Conservation (phyloP, 2,888 invertebrate species). For the Steinernema scapterisci region DNA sequence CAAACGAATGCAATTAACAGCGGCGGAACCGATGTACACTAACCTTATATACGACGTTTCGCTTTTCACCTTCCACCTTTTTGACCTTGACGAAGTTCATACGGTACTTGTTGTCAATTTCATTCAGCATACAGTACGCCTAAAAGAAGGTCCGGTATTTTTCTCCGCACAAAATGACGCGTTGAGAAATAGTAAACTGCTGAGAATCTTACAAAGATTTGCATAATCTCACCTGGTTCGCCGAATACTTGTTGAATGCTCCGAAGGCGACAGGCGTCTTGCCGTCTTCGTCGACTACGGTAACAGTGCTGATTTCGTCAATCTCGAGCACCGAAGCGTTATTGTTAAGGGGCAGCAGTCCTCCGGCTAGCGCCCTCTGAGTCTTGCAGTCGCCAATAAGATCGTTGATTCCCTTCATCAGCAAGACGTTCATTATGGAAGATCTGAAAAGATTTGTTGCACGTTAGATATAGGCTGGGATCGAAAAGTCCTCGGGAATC, state of each 20-base stretch:
- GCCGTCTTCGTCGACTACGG: constrained; percentile 48
- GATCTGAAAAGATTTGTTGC: not conserved
- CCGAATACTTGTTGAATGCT: constrained; percentile 51
- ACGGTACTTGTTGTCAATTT: constrained; percentile 53
- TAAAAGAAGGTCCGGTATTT: constrained; percentile 34
- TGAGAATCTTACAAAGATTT: no score
- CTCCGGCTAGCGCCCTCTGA: constrained; percentile 49
- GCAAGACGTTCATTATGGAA: not conserved
- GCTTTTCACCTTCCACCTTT: constrained; percentile 36
- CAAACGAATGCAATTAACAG: no score
- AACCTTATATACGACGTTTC: constrained; percentile 12
- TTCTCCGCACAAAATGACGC: no score
- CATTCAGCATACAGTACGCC: constrained; percentile 60
- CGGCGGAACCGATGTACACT: not conserved
- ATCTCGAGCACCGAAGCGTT: constrained; percentile 54
- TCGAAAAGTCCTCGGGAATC: not conserved
- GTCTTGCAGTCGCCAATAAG: constrained; percentile 39
- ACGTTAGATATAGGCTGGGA: not conserved
- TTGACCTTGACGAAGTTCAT: constrained; percentile 54
- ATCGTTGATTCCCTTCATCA: not conserved
- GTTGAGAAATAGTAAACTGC: no score
- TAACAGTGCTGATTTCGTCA: constrained; percentile 51
- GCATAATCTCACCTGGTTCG: constrained; percentile 47
- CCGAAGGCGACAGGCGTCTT: constrained; percentile 57
- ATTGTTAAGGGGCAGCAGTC: constrained; percentile 62